Evolutionary conservation across 2,113 vertebrate species (phyloP).

Genomic region (Tamias sibiricus): DNA sequence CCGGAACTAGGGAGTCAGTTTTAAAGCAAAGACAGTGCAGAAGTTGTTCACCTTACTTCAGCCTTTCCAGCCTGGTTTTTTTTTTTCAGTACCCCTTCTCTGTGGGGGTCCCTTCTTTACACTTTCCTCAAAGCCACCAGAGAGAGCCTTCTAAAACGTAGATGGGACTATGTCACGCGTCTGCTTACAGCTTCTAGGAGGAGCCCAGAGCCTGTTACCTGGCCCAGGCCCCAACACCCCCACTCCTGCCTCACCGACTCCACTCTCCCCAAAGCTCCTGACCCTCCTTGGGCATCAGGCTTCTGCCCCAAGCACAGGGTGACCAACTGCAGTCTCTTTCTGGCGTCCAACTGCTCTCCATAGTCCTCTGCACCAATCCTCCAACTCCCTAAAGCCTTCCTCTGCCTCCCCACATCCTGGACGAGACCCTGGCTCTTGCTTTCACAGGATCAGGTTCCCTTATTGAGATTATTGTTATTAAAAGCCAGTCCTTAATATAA

Average conservation of each 20-base stretch:
- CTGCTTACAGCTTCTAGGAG: not conserved
- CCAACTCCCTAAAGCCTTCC: not conserved
- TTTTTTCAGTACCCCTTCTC: not conserved
- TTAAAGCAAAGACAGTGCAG: not conserved
- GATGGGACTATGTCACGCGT: not conserved
- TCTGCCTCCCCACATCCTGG: not conserved
- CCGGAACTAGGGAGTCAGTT: not conserved
- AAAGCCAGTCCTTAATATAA: not conserved
- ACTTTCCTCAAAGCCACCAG: not conserved
- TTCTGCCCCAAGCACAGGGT: not conserved
- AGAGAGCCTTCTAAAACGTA: not conserved
- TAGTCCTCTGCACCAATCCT: not conserved
- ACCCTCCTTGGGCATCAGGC: not conserved
- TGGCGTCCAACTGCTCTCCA: not conserved
- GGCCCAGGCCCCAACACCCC: too few species aligned
- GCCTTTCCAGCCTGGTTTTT: not conserved
- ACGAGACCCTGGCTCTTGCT: not conserved
- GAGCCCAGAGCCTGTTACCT: not conserved
- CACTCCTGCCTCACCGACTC: not conserved
- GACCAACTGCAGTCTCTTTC: not conserved
- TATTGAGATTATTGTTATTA: not conserved
- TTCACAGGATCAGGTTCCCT: not conserved
- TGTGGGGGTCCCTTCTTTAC: not conserved
- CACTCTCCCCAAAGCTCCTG: not conserved
- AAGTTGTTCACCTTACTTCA: not conserved